Evolutionary conservation across 2,888 invertebrate genomes (phyloP), one percentile per base, ranked within the genome.

Genomic region (Phorcus lineatus): DNA sequence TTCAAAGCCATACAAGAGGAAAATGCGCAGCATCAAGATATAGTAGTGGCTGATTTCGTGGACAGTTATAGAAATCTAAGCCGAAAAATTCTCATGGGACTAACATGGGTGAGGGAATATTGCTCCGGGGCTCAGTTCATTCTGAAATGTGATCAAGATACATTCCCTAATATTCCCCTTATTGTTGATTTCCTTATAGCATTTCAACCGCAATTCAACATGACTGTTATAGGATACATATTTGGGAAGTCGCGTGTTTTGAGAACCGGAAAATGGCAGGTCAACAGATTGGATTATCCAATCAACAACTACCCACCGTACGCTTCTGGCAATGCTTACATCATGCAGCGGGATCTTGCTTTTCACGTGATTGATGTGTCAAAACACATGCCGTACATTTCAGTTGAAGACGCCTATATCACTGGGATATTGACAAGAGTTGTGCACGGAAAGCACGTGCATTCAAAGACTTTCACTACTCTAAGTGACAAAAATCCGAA

Each of bases 1-100:
- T 47, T 36, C 36, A 17, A 0, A n/a, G 40, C 36, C 0, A 36
- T 70, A 36, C 36, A 70, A n/a, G 17, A 36, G 16, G 70, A 70
- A 70, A 31, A 11, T 40, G 1, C n/a, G 19, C 3, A 36, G 7
- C 47, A 70, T 36, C 19, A 47, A 36, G 70, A 70, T n/a, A 40
- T 70, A 3, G n/a, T 70, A 13, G 3, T 40, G 40, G 70, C 9
- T n/a, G 70, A 70, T 11, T 70, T 70, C 40, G 40, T 70, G 6
- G 70, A 70, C 19, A 40, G 40, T 36, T 70, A 70, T 47, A 28
- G 47, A 47, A 70, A 70, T 47, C 70, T 70, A 22, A 70, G n/a
- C 17, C 13, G 47, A 6, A 70, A 70, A 40, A 31, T 70, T 36
- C 47, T 70, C 7, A 36, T 36, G 28, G 28, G 31, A 17, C n/a